These are phyloP conservation scores for Lucifuga dentata DNA, from an alignment of 2,113 vertebrate species.

Conservation along the genomic window DNA sequence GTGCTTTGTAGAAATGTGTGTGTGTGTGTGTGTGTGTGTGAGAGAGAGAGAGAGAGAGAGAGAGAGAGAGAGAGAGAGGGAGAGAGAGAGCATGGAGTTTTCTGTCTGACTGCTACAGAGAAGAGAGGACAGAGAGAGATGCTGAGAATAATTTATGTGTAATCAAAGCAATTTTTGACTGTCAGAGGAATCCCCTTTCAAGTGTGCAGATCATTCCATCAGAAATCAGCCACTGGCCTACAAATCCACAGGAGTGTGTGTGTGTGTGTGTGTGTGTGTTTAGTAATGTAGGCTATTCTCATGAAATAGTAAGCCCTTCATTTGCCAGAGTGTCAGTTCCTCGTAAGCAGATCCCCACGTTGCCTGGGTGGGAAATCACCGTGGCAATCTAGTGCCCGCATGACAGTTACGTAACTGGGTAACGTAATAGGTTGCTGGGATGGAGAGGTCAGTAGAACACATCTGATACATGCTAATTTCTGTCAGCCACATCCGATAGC, in stretches of 20 bases:
- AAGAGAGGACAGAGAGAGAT: neutral
- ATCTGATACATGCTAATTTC: slow-evolving; percentile 83
- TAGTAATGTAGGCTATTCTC: slow-evolving; percentile 59
- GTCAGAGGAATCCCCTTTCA: slow-evolving; percentile 10
- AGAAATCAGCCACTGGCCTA: slow-evolving; percentile 65
- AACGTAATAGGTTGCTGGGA: slow-evolving; percentile 76
- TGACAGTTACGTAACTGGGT: slow-evolving; percentile 79
- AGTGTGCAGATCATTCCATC: slow-evolving; percentile 19
- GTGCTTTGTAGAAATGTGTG: neutral
- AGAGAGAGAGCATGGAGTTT: too few relatives aligned
- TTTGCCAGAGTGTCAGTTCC: slow-evolving; percentile 78
- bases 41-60: neutral
- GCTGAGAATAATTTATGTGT: too few relatives aligned
- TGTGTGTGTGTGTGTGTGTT: slow-evolving; percentile 42
- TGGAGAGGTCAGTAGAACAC: slow-evolving; percentile 76
- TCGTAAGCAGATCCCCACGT: slow-evolving; percentile 74
- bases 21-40: neutral
- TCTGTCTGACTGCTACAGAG: too few relatives aligned
- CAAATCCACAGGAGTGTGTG: slow-evolving; percentile 49
- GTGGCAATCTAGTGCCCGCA: slow-evolving; percentile 63
- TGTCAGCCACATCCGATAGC: slow-evolving; percentile 79
- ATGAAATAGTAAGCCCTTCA: slow-evolving; percentile 80
- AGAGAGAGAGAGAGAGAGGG: too few relatives aligned
- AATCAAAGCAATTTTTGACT: slow-evolving; percentile 3
- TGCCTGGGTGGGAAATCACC: slow-evolving; percentile 72